Evolutionary conservation across 2,888 invertebrate genomes (phyloP).

Genomic region (Thereva unica): DNA sequence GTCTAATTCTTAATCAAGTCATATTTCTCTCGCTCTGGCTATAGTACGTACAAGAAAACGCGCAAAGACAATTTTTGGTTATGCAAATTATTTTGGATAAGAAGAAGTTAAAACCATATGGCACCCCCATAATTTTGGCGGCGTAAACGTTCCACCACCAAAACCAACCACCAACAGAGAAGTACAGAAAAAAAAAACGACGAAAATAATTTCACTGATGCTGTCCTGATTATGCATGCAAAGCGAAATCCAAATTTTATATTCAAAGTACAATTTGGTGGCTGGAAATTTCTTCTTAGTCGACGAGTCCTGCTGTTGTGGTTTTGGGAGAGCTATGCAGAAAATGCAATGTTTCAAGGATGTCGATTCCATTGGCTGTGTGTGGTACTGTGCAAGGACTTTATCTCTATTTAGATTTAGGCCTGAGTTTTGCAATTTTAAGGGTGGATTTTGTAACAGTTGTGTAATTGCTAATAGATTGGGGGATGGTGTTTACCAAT

Average conservation of each 20-base stretch:
- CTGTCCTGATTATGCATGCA: constrained; percentile 35
- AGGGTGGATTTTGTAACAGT: not conserved
- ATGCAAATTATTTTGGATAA: constrained; percentile 29
- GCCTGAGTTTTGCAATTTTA: not conserved
- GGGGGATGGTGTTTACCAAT: not conserved
- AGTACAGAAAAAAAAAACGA: not conserved
- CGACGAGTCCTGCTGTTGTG: not conserved
- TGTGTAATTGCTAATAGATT: not conserved
- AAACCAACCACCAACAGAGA: not conserved
- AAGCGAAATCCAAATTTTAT: constrained; percentile 34
- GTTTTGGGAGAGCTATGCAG: constrained; percentile 3
- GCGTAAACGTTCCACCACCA: constrained; percentile 10
- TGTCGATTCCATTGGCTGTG: not conserved
- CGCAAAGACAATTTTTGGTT: constrained; percentile 27
- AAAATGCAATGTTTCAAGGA: constrained; percentile 13
- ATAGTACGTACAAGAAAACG: not conserved
- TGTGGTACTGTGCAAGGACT: too few species aligned
- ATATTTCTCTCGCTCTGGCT: constrained; percentile 1
- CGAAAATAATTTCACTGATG: constrained; percentile 25
- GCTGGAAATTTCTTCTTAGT: constrained; percentile 24
- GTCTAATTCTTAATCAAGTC: constrained; percentile 21
- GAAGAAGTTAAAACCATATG: constrained; percentile 34
- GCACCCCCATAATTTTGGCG: constrained; percentile 30
- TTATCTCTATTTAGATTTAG: too few species aligned
- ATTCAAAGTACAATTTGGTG: constrained; percentile 34